Conservation (phyloP, 2,797 vertebrate genomes). For the Calcarius lapponicus region DNA sequence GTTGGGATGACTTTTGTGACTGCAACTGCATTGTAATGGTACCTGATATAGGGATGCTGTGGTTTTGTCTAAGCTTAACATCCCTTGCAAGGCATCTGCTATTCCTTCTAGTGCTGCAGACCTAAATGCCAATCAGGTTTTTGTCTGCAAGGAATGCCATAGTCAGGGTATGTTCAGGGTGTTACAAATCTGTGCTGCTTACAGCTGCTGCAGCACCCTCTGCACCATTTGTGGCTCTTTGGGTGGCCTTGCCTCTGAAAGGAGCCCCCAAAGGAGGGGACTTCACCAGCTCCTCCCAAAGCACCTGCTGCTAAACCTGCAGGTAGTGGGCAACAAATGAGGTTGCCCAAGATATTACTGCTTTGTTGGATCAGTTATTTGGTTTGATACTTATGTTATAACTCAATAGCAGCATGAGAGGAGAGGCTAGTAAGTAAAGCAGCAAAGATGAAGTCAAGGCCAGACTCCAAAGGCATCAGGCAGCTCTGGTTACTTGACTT, state of each 20-base stretch:
- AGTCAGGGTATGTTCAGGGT: not conserved
- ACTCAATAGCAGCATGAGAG: not conserved
- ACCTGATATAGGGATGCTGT: not conserved
- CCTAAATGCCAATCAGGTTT: not conserved
- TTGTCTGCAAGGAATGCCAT: not conserved
- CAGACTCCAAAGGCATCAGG: not conserved
- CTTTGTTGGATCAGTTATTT: not conserved
- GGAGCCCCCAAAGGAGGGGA: not conserved
- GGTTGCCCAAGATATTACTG: not conserved
- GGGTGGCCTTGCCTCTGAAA: not conserved
- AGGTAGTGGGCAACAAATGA: not conserved
- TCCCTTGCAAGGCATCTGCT: not conserved
- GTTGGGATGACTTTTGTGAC: not conserved
- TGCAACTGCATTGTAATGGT: not conserved
- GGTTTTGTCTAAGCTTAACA: not conserved
- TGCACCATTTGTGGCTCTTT: not conserved
- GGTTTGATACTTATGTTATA: not conserved
- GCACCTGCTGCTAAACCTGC: not conserved
- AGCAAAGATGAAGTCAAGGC: not conserved
- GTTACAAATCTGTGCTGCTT: not conserved
- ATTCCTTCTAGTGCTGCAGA: not conserved
- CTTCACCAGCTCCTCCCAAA: not conserved
- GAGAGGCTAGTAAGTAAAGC: not conserved
- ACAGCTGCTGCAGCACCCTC: not conserved
- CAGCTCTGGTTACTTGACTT: not conserved